These are phyloP conservation scores for Mormyrops boulengeri DNA, from an alignment of 2,797 vertebrate genomes.

Conservation along the genomic window DNA sequence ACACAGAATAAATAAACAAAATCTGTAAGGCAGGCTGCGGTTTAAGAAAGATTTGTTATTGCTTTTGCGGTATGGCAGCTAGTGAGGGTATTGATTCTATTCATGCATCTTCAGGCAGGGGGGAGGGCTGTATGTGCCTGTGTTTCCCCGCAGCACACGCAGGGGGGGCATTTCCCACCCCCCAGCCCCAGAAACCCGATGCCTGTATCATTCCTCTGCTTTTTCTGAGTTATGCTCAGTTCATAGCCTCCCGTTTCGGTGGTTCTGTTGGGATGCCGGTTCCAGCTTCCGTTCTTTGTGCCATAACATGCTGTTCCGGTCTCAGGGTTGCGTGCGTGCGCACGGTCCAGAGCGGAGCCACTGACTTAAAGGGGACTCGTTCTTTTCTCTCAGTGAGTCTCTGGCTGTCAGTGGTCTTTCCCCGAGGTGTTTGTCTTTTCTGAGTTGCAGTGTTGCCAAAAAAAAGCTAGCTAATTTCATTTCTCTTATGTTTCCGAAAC, in stretches of 20 bases:
- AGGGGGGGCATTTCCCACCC: neutral
- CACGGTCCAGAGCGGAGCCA: neutral
- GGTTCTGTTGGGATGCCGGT: neutral
- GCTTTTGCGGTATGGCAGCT: neutral
- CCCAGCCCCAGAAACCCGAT: neutral
- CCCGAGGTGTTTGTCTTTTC: neutral
- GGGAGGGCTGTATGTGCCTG: neutral
- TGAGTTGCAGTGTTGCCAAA: neutral
- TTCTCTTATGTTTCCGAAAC: neutral
- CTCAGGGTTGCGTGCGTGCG: neutral
- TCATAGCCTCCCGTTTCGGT: neutral
- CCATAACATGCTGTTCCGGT: neutral
- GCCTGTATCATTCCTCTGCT: slow-evolving; percentile 1
- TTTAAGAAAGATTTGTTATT: slow-evolving; percentile 17
- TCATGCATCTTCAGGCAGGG: neutral
- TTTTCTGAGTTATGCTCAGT: slow-evolving; percentile 3
- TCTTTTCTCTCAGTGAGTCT: neutral
- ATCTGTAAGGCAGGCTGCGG: neutral
- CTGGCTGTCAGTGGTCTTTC: neutral
- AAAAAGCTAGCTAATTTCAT: neutral
- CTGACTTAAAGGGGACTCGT: neutral
- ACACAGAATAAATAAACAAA: slow-evolving; percentile 9
- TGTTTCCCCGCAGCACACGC: neutral
- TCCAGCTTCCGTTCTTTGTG: neutral
- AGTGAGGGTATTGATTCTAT: slow-evolving; percentile 9